Base-by-base conservation (phyloP, 2,797 vertebrate genomes). In the Sebastes trivittatus region DNA sequence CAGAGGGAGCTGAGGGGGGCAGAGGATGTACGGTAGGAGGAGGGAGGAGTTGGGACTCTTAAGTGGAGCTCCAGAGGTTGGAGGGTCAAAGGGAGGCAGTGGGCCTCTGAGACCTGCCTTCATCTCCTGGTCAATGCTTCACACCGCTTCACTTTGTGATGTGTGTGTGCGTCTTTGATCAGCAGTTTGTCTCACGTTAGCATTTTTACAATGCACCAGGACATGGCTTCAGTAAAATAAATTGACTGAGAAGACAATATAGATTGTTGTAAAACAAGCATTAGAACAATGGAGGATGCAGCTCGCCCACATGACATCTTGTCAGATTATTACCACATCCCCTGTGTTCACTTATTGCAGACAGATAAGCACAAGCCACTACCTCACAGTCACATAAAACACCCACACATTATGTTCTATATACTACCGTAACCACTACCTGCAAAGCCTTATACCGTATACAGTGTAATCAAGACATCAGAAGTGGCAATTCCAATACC, bases 181-280 rank as follows among this genome's bases (percentile, higher is more conserved):
- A 78, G 87, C 86, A 75, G 64, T 88, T 86, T 87, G 20, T 72
- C 65, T 79, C 58, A 82, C 77, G 71, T 69, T 72, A 77, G 62
- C 74, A 46, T 78, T 63, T 66, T 67, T 72, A 34, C 32, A 80
- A 72, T 42, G 6, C 36, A 27, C 23, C 70, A 49, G 14, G 65
- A 70, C 77, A 65, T 88, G 78, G 72, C 74, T 83, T 62, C 29
- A 63, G 46, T 49, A 3, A 59, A 68, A 49, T 18, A 32, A 64
- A 80, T 73, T 71, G 71, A 77, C 52, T 22, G 25, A 7, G 25
- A 75, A 63, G 62, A 75, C 60, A 5, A 3, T 74, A 81, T 59
- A 65, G 54, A 79, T 74, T 64, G 7, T 56, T 72, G 68, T 75
- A 42, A 52, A 76, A 71, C 58, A 72, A 78, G 14, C n/a, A 67